Evolutionary conservation across 2,888 invertebrate genomes (phyloP).

Genomic region (Andrena bucephala): DNA sequence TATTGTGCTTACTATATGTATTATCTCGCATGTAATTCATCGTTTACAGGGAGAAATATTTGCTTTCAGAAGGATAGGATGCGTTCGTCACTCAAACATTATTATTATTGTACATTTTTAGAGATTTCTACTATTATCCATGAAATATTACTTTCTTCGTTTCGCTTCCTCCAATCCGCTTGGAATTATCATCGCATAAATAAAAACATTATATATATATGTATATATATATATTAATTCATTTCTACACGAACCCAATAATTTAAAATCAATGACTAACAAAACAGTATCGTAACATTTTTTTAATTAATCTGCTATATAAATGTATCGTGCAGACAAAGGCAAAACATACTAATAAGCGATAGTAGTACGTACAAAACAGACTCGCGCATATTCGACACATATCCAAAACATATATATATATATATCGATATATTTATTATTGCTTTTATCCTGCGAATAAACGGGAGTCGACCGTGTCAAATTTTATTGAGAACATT

Average conservation of each 20-base stretch:
- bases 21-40: constrained; percentile 64
- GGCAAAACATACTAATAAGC: constrained; percentile 21
- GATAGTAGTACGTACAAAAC: neutral
- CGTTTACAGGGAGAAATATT: constrained; percentile 58
- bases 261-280: constrained; percentile 12
- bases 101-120: constrained; percentile 10
- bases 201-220: constrained; percentile 3
- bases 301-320: constrained; percentile 3
- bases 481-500: constrained; percentile 2
- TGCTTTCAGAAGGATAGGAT: constrained; percentile 63
- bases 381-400: neutral
- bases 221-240: constrained; percentile 6
- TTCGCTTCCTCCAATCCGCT: constrained; percentile 10
- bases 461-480: neutral
- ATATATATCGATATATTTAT: neutral
- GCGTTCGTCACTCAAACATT: constrained; percentile 49
- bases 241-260: constrained; percentile 1
- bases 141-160: constrained; percentile 17
- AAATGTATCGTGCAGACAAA: constrained; percentile 14
- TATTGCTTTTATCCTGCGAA: constrained; percentile 21
- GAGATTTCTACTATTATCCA: constrained; percentile 12
- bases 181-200: constrained; percentile 8
- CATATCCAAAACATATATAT: neutral
- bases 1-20: constrained; percentile 67
- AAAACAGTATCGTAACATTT: constrained; percentile 9